These are phyloP conservation scores for Romanogobio albipinnatus DNA, from an alignment of 2,113 vertebrate species.

Conservation along the genomic window DNA sequence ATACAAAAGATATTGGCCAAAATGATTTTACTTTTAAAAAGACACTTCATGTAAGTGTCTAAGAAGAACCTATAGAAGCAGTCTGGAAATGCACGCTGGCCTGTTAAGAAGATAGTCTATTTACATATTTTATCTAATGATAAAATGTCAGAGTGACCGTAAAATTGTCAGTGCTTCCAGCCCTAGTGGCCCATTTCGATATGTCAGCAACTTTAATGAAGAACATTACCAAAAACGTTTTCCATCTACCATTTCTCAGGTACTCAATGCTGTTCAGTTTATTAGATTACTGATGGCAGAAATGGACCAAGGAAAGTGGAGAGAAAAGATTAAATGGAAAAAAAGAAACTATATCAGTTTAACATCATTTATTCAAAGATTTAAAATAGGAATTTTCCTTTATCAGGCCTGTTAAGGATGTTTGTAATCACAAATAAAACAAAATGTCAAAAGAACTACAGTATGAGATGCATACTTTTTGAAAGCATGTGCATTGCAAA, in stretches of 20 bases:
- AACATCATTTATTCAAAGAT: too few relatives aligned
- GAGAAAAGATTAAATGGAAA: not conserved
- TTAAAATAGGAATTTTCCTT: not conserved
- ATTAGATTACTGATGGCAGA: not conserved
- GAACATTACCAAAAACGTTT: not conserved
- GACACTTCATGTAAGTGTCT: not conserved
- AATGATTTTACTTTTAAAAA: not conserved
- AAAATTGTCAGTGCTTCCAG: not conserved
- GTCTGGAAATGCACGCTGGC: not conserved
- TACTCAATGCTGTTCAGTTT: not conserved
- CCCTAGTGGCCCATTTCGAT: not conserved
- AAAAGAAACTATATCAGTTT: not conserved
- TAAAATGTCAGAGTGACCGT: not conserved
- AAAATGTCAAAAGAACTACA: not conserved
- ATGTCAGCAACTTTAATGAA: not conserved
- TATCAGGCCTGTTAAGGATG: too few relatives aligned
- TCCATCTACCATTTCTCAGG: not conserved
- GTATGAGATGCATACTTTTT: not conserved
- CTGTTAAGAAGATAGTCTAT: not conserved
- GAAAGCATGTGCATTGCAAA: conserved; percentile 16
- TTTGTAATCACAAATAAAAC: not conserved
- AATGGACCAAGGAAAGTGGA: not conserved
- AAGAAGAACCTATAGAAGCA: not conserved
- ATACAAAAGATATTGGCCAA: not conserved
- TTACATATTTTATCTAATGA: not conserved